These are phyloP conservation scores for Oreochromis tanganicae DNA, from an alignment of 2,113 vertebrate species.

Conservation along the genomic window DNA sequence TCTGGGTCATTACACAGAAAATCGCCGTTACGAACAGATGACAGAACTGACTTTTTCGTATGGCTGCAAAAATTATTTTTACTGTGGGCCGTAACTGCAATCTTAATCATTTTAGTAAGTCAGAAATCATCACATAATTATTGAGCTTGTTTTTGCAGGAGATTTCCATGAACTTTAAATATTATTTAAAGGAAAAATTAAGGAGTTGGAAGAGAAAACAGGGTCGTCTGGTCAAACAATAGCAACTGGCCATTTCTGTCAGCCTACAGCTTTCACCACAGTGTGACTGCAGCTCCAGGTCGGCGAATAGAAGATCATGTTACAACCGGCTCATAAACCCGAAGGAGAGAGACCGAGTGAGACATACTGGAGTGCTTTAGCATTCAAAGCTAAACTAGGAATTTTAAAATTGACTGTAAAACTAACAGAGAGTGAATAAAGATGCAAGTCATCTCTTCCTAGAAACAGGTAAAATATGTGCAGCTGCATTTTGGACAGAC, in stretches of 20 bases:
- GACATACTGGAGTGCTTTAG: not conserved
- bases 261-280: not conserved
- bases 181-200: not conserved
- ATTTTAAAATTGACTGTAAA: not conserved
- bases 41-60: not conserved
- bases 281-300: not conserved
- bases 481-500: not conserved
- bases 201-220: not conserved
- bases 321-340: not conserved
- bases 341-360: fast-evolving
- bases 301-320: not conserved
- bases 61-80: fast-evolving
- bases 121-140: not conserved
- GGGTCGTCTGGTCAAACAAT: not conserved
- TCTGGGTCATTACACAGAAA: not conserved
- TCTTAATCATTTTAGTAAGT: not conserved
- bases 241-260: not conserved
- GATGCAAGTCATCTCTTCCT: not conserved
- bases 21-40: not conserved
- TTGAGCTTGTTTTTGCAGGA: not conserved
- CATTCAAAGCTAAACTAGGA: not conserved
- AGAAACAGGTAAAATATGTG: not conserved
- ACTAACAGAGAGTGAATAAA: not conserved
- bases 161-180: fast-evolving
- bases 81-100: not conserved